A percentile compares a stretch with the other conserved stretches of the same genome.
Conservation (phyloP, 2,113 vertebrate species). For the Castor canadensis region DNA sequence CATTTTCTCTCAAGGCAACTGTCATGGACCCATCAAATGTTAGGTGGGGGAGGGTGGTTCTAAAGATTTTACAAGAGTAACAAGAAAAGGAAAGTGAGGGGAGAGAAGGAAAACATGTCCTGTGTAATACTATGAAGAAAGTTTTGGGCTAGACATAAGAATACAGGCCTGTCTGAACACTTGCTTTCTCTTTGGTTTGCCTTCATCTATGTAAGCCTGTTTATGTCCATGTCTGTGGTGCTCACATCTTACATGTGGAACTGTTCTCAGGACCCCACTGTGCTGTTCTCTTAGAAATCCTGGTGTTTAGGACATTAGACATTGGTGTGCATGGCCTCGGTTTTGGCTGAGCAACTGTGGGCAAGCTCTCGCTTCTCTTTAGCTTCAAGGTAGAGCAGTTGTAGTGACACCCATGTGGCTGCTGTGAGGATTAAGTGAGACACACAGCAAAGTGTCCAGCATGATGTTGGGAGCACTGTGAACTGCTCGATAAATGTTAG, state of each 20-base stretch:
- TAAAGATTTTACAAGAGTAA: not conserved
- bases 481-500: not conserved
- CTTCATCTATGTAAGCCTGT: not conserved
- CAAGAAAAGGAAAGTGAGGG: not conserved
- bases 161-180: not conserved
- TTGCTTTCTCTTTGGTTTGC: not conserved
- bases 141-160: not conserved
- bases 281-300: not conserved
- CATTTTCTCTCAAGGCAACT: slow-evolving; percentile 11
- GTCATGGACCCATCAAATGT: not conserved
- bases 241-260: not conserved
- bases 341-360: not conserved
- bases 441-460: not conserved
- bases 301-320: not conserved
- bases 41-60: not conserved
- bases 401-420: not conserved
- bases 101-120: not conserved
- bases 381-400: not conserved
- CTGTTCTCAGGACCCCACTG: not conserved
- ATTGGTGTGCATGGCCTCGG: not conserved
- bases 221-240: not conserved
- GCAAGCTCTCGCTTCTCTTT: not conserved
- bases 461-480: not conserved
- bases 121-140: not conserved
- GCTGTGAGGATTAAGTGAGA: not conserved